These are phyloP conservation scores for Nycticryphes semicollaris DNA, from an alignment of 2,113 vertebrate genomes.

Conservation along the genomic window DNA sequence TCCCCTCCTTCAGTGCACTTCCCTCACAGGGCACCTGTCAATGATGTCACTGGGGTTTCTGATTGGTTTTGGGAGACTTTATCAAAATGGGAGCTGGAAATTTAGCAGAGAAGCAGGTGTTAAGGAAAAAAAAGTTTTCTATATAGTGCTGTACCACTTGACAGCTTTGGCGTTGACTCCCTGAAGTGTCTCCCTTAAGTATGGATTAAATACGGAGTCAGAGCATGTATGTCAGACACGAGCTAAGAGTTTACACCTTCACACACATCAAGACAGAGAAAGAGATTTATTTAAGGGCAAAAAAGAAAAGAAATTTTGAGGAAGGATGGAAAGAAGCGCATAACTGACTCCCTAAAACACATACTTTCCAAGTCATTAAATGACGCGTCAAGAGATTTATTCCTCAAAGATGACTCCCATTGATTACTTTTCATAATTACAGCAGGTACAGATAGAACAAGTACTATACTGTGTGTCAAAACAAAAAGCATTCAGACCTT, in stretches of 20 bases:
- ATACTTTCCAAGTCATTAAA: background rate
- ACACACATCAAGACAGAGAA: background rate
- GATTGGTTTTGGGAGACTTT: background rate
- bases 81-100: background rate
- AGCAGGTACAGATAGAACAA: background rate
- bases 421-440: background rate
- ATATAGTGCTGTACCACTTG: background rate
- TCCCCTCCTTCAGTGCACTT: background rate
- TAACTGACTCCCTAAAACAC: background rate
- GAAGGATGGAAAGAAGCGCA: background rate
- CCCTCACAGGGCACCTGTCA: background rate
- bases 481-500: conserved; percentile 70
- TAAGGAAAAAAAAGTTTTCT: background rate
- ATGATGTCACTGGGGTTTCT: background rate
- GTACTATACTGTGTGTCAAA: background rate
- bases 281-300: background rate
- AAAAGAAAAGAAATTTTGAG: background rate
- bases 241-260: background rate
- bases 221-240: background rate
- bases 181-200: background rate
- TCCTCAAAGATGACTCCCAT: background rate
- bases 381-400: background rate
- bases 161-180: background rate
- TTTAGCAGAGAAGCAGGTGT: background rate
- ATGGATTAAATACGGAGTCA: background rate